Conservation (phyloP, 2,113 vertebrate species). For the Pluvialis apricaria region DNA sequence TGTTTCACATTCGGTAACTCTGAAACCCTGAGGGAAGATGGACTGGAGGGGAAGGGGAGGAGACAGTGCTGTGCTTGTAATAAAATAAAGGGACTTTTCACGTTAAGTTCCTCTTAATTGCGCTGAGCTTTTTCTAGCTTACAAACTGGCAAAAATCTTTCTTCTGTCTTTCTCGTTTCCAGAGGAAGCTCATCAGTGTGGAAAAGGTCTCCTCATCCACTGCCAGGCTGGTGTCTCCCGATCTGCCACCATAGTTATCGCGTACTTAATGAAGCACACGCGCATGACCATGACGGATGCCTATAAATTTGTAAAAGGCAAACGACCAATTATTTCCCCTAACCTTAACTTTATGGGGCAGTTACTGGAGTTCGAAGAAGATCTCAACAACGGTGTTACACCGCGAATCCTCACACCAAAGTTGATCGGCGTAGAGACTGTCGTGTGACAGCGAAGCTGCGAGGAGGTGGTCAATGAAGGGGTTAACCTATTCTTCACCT, state of each 20-base stretch:
- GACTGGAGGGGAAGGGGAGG: neutral
- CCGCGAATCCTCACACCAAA: slow-evolving; percentile 96
- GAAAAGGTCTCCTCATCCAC: slow-evolving; percentile 94
- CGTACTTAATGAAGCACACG: slow-evolving; percentile 99
- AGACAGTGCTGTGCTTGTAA: neutral
- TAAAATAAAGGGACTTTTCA: neutral
- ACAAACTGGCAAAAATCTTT: neutral
- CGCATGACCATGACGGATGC: slow-evolving; percentile 99
- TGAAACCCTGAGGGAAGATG: neutral
- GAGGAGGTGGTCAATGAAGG: neutral
- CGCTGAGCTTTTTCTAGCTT: neutral
- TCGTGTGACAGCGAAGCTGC: slow-evolving; percentile 72
- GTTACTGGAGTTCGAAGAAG: slow-evolving; percentile 97
- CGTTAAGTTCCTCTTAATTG: neutral
- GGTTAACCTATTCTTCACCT: neutral
- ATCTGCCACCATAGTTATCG: slow-evolving; percentile 97
- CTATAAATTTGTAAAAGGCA: slow-evolving; percentile 98
- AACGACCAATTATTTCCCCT: slow-evolving; percentile 96
- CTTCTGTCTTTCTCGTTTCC: neutral
- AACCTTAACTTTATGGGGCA: slow-evolving; percentile 99
- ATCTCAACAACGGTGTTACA: slow-evolving; percentile 95
- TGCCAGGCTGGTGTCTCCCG: slow-evolving; percentile 97
- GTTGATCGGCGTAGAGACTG: slow-evolving; percentile 90
- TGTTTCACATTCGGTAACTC: neutral
- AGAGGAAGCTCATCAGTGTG: slow-evolving; percentile 98